Base-by-base conservation (phyloP, 2,113 vertebrate species). In the Glaucomys volans region DNA sequence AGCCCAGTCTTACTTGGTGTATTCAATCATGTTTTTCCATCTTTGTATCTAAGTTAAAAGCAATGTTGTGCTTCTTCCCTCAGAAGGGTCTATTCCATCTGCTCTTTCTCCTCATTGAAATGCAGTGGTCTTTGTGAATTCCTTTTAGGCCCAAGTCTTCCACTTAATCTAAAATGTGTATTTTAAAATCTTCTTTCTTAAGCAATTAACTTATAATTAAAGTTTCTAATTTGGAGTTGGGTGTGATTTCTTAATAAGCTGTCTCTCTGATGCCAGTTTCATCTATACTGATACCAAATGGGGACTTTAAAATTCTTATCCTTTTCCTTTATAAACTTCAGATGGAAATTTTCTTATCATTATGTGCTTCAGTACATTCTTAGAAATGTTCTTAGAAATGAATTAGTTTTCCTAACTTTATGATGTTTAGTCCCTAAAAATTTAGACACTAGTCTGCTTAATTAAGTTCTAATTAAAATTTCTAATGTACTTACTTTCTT, bases 291-390 rank as follows among this genome's bases (percentile, higher is more conserved):
- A 79, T 22, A 50, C 1, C 22, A 81, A 80, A 26, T 47, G 4
- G 85, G 24, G 42, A 80, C 22, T 66, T 44, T 42, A 81, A 87
- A 87, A 90, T 76, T 75, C 37, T 87, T 84, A 86, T 8, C 1
- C 14, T 67, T 94, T 97, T 87, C 8, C 26, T 91, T 77, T 30
- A 72, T 8, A 88, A 97, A 93, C 90, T 59, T 80, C 28, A 85
- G 9, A 72, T 42, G 66, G 32, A 69, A 92, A 71, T 24, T 59
- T 81, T 59, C 6, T 7, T 95, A n/a, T 59, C 26, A 59, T 54
- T 71, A 52, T 66, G 32, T 54, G 13, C 10, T 79, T 94, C 37
- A 66, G 16, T 37, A 62, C 22, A 40, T 86, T 47, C 44, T 47
- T 47, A 47, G 9, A 47, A 47, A 4, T 72, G 13, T 69, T 95